Evolutionary conservation across 2,888 invertebrate genomes (phyloP).

Genomic region (Nesidiocoris tenuis): DNA sequence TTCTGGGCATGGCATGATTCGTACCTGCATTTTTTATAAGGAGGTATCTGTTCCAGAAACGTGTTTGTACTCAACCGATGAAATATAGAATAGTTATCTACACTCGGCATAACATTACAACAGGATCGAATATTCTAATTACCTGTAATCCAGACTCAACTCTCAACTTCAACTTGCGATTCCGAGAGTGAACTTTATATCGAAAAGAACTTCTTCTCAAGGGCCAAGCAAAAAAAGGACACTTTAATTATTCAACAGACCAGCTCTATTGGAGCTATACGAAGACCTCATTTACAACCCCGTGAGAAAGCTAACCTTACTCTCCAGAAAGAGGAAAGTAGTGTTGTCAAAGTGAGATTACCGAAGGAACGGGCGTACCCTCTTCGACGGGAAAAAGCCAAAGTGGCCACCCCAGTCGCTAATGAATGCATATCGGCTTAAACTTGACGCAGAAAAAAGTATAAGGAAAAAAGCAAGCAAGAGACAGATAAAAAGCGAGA

Average conservation of each 20-base stretch:
- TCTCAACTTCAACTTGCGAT: too few species aligned
- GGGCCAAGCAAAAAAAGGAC: conserved; percentile 13
- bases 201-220: too few species aligned
- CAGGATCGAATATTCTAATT: too few species aligned
- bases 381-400: conserved; percentile 43
- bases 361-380: conserved; percentile 31
- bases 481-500: not conserved
- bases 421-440: conserved; percentile 51
- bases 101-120: too few species aligned
- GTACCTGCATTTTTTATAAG: too few species aligned
- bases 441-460: conserved; percentile 47
- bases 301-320: conserved; percentile 33
- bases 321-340: conserved; percentile 33
- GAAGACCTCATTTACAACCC: conserved; percentile 47
- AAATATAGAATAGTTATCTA: too few species aligned
- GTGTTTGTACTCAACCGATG: too few species aligned
- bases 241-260: conserved; percentile 48
- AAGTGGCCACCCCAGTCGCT: conserved; percentile 24
- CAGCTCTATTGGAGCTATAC: conserved; percentile 42
- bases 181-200: too few species aligned
- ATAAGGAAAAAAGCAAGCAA: conserved; percentile 43
- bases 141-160: too few species aligned
- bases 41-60: too few species aligned
- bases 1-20: too few species aligned
- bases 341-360: conserved; percentile 47